Evolutionary conservation across 2,797 vertebrate species (phyloP).

Genomic region (Ammospiza maritima): DNA sequence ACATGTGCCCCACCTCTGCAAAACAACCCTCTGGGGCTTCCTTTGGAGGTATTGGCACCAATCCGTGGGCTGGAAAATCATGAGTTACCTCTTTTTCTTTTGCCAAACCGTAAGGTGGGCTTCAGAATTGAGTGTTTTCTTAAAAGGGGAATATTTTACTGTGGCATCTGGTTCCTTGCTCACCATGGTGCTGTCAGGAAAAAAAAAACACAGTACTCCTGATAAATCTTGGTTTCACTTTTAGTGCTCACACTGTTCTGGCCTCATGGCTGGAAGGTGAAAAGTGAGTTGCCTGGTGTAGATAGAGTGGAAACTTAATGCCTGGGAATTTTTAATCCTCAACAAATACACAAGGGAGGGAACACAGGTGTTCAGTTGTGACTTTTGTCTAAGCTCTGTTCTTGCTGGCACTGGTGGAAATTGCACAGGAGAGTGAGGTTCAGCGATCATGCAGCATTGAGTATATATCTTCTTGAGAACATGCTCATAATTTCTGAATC

Average conservation of each 20-base stretch:
- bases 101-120: neutral
- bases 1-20: neutral
- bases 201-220: neutral
- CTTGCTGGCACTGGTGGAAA: neutral
- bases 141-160: neutral
- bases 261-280: neutral
- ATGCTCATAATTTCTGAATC: conserved; percentile 33
- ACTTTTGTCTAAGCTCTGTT: neutral
- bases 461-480: conserved; percentile 37
- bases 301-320: neutral
- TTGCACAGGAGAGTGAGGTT: neutral
- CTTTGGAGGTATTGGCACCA: neutral
- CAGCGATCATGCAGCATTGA: neutral
- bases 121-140: neutral
- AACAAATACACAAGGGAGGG: neutral
- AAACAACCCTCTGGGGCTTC: neutral
- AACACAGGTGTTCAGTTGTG: neutral
- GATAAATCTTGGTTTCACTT: neutral
- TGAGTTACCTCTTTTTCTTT: neutral
- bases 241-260: neutral
- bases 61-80: neutral
- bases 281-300: neutral
- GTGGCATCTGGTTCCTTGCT: neutral
- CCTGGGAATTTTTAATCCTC: neutral
- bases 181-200: neutral